Evolutionary conservation across 2,888 invertebrate species (phyloP).

Genomic region (Oligia latruncula): DNA sequence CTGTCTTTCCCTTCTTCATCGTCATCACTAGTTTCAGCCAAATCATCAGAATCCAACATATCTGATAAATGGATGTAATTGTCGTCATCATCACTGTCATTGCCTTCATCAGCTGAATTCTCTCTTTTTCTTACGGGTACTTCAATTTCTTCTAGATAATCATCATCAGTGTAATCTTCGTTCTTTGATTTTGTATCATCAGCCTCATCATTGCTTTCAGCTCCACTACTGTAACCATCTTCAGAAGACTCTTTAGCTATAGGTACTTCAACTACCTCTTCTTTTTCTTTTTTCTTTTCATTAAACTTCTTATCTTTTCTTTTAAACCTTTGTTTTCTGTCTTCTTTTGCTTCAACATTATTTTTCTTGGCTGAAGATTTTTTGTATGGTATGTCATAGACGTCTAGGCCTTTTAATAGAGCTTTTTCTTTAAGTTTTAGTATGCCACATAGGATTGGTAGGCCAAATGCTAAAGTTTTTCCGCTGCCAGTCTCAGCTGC

Average conservation of each 20-base stretch:
- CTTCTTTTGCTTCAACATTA: conserved; percentile 43
- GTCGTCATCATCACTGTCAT: conserved; percentile 82
- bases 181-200: conserved; percentile 53
- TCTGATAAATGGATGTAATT: conserved; percentile 84
- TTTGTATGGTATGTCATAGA: conserved; percentile 84
- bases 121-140: conserved; percentile 80
- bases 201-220: conserved; percentile 66
- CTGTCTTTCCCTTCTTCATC: conserved; percentile 53
- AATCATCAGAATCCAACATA: conserved; percentile 82
- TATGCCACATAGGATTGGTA: conserved; percentile 97
- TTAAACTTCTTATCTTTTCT: conserved; percentile 54
- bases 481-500: conserved; percentile 99
- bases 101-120: conserved; percentile 78
- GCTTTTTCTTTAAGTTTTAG: conserved; percentile 91
- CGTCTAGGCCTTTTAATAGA: conserved; percentile 78
- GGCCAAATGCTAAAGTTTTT: conserved; percentile 99
- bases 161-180: conserved; percentile 67
- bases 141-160: conserved; percentile 82
- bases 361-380: conserved; percentile 79
- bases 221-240: conserved; percentile 83
- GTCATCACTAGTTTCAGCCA: conserved; percentile 75
- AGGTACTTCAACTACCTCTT: conserved; percentile 52
- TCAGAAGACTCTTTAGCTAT: conserved; percentile 80
- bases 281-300: conserved; percentile 61
- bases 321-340: conserved; percentile 49